phyloP scores from a whole-genome alignment of 2,797 vertebrate species.

The Orientallactaga sibirica region DNA sequence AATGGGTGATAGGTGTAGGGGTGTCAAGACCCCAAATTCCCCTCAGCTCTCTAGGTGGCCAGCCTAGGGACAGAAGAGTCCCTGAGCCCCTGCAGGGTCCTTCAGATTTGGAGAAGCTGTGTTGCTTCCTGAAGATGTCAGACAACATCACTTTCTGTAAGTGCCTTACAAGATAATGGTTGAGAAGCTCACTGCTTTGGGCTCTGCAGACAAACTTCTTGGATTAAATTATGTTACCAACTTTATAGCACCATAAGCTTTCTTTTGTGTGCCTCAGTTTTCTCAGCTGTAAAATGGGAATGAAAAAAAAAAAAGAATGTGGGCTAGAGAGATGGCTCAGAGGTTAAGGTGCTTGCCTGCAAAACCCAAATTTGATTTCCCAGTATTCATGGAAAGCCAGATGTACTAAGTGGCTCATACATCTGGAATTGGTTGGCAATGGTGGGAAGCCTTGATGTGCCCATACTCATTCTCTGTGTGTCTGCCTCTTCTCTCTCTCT shows the following conservation, averaged over 20 bases:
- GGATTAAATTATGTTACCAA: neutral
- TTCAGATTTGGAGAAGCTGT: neutral
- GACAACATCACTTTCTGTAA: neutral
- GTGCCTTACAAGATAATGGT: neutral
- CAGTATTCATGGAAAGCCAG: too few species aligned
- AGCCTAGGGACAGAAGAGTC: neutral
- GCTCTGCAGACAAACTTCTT: neutral
- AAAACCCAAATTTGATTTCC: too few species aligned
- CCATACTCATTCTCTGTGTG: too few species aligned
- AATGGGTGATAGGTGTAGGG: neutral
- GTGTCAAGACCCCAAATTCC: neutral
- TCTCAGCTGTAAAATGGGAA: neutral
- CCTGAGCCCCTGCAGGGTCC: neutral
- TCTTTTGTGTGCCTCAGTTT: neutral
- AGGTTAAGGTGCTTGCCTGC: too few species aligned
- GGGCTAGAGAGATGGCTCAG: too few species aligned
- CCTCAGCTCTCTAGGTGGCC: neutral
- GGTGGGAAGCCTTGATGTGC: too few species aligned
- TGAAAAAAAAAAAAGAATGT: neutral
- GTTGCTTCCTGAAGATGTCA: neutral
- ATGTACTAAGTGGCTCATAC: too few species aligned
- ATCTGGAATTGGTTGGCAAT: too few species aligned
- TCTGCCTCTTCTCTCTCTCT: too few species aligned
- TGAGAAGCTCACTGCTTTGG: neutral
- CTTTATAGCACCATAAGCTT: neutral